Percentiles rank a stretch among this genome's conserved stretches.
phyloP scores from a whole-genome alignment of 2,888 invertebrate genomes.

The Drosophila silvestris region DNA sequence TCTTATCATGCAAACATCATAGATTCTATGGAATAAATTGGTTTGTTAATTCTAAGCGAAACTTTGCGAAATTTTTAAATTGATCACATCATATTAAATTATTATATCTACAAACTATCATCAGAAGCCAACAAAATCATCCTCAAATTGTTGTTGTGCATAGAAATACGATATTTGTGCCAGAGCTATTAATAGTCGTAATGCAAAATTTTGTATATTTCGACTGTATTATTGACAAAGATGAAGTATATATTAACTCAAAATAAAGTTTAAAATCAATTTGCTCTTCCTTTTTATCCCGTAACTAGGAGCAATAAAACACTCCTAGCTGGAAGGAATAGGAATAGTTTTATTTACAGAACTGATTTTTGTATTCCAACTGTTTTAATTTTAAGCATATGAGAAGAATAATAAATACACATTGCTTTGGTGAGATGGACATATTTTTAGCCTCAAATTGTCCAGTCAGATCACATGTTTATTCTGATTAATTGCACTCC shows the following conservation, averaged over 20 bases:
- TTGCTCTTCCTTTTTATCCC: not conserved
- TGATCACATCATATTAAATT: not conserved
- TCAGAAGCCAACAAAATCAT: not conserved
- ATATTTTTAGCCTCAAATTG: not conserved
- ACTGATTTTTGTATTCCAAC: not conserved
- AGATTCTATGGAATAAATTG: not conserved
- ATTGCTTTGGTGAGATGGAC: not conserved
- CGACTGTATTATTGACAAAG: not conserved
- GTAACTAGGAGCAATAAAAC: not conserved
- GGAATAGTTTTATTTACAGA: not conserved
- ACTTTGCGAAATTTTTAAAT: not conserved
- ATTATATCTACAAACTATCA: not conserved
- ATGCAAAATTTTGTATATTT: not conserved
- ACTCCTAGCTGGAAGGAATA: not conserved
- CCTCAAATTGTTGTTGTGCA: not conserved
- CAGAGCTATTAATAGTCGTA: not conserved
- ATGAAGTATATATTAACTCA: not conserved
- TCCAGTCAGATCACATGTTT: not conserved
- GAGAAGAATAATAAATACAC: not conserved
- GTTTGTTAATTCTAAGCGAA: not conserved
- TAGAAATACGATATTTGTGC: not conserved
- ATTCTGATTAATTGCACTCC: not conserved
- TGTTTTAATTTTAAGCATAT: not conserved
- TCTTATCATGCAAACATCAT: not conserved
- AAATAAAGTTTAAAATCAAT: not conserved